Conservation (phyloP, 2,797 vertebrate species). For the Myripristis jacobus region DNA sequence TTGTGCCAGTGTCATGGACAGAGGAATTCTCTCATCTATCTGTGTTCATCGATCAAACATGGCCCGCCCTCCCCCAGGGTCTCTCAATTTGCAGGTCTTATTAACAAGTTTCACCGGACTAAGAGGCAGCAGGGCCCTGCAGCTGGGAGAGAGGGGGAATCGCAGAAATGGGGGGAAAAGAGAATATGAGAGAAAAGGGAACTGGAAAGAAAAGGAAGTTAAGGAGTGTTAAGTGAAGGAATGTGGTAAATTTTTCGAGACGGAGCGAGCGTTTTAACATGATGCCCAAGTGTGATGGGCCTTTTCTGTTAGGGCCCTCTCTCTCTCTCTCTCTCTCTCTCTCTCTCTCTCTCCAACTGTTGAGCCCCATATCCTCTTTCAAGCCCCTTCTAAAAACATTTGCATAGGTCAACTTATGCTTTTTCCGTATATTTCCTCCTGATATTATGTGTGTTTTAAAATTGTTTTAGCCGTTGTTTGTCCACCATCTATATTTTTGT, state of each 20-base stretch:
- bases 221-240: neutral
- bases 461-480: too few species aligned
- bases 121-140: conserved; percentile 62
- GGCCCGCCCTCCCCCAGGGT: conserved; percentile 58
- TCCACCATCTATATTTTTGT: too few species aligned
- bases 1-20: conserved; percentile 30
- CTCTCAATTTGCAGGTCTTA: conserved; percentile 76
- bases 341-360: too few species aligned
- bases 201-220: conserved; percentile 18
- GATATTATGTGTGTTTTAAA: too few species aligned
- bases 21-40: conserved; percentile 68
- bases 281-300: too few species aligned
- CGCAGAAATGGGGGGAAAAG: conserved; percentile 9
- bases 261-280: neutral
- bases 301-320: too few species aligned
- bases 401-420: too few species aligned
- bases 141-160: conserved; percentile 36
- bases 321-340: too few species aligned
- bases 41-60: conserved; percentile 77
- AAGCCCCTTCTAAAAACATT: too few species aligned
- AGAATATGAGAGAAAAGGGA: conserved; percentile 38
- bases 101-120: conserved; percentile 72
- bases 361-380: too few species aligned
- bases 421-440: too few species aligned
- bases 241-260: neutral